Evolutionary conservation across 2,888 invertebrate species (phyloP).

Genomic region (Archips xylosteana): DNA sequence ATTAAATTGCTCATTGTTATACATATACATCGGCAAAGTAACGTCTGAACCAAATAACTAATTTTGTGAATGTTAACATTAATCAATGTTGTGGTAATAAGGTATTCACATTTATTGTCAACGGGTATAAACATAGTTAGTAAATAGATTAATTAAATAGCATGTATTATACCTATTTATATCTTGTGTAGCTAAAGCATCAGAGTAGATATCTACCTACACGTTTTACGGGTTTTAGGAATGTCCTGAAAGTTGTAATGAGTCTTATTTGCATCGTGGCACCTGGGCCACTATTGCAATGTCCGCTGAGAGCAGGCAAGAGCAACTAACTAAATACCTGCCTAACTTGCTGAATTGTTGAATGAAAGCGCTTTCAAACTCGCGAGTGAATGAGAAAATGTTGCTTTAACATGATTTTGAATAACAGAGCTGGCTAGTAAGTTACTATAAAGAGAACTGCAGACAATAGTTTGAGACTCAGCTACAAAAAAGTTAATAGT

Average conservation of each 20-base stretch:
- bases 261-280: not conserved
- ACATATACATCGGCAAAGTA: too few relatives aligned
- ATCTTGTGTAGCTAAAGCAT: too few relatives aligned
- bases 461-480: not conserved
- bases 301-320: constrained; percentile 6
- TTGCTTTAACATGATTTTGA: constrained; percentile 16
- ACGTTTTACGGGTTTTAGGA: not conserved
- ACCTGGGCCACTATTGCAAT: constrained; percentile 2
- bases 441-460: not conserved
- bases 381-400: constrained; percentile 19
- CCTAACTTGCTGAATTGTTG: constrained; percentile 28
- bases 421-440: not conserved
- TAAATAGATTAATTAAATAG: too few relatives aligned
- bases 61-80: too few relatives aligned
- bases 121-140: too few relatives aligned
- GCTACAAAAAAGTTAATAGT: not conserved
- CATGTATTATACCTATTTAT: too few relatives aligned
- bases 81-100: too few relatives aligned
- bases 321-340: constrained; percentile 31
- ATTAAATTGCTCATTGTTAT: too few relatives aligned
- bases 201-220: too few relatives aligned
- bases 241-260: constrained; percentile 22
- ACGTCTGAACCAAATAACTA: too few relatives aligned
- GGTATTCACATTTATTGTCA: too few relatives aligned
- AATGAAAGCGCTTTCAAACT: constrained; percentile 26